Evolutionary conservation across 1,140 invertebrate genomes (phyloP), one percentile per base, ranked within the genome.

Genomic region (Habropoda laboriosa): DNA sequence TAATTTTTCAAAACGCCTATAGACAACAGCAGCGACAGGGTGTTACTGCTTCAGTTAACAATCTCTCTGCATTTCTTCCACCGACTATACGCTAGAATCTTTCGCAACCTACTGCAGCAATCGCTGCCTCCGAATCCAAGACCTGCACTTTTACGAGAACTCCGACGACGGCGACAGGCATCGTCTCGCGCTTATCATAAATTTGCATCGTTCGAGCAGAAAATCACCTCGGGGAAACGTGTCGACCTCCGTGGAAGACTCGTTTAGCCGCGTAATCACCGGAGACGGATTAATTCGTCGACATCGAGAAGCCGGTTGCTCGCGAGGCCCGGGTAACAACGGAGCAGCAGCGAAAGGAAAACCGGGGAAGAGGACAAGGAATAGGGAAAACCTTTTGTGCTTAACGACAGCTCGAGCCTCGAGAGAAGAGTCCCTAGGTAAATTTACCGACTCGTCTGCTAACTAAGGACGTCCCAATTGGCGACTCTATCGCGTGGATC

Each of bases 401-500:
- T 83, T 82, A 80, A 67, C 71, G 70, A 67, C 72, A 42, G 57
- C 64, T 79, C 64, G 60, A 60, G 27, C 60, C 53, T n/a, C n/a
- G n/a, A n/a, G 24, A 40, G 35, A 47, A 24, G 30, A 71, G 10
- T 61, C 27, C 47, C 42, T 61, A 60, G 47, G 71, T 85, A 85
- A 85, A 85, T 83, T 85, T 83, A 72, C 71, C 77, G 38, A 76
- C 53, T 76, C 45, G 38, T 71, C 45, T n/a, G 60, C 55, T 83
- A 83, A 83, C 67, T 75, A 74, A 85, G 83, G 35, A 38, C 66
- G 47, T 66, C 58, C 76, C 58, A 75, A 83, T 71, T 66, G 76
- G 24, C 51, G 42, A 79, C 74, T 64, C 45, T 32, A 24, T 0
- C 16, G 13, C 3, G n/a, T 30, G 30, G 13, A 67, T 21, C 42